Evolutionary conservation across 2,888 invertebrate species (phyloP).

Genomic region (Spisula solida): DNA sequence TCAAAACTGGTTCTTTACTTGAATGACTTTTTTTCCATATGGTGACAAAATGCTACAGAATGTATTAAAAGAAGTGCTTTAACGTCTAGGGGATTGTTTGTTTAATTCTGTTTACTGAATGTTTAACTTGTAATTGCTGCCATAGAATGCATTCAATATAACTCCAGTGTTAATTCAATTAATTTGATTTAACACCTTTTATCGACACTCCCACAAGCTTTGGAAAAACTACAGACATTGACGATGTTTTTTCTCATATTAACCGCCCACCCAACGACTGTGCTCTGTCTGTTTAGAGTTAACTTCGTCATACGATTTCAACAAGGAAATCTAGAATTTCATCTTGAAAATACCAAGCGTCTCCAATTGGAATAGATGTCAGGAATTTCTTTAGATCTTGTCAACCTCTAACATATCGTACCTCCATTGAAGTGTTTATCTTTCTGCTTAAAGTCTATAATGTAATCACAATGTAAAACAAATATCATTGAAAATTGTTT

Average conservation of each 20-base stretch:
- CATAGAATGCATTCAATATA: constrained; percentile 12
- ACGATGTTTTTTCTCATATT: not conserved
- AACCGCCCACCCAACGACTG: not conserved
- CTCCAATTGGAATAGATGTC: not conserved
- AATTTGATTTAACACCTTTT: constrained; percentile 29
- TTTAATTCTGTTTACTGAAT: constrained; percentile 38
- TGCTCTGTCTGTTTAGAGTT: not conserved
- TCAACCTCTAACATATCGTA: not conserved
- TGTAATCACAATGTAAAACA: not conserved
- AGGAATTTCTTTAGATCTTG: not conserved
- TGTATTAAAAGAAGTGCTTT: constrained; percentile 30
- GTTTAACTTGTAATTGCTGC: constrained; percentile 49
- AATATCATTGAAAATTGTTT: not conserved
- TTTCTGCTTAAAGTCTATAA: not conserved
- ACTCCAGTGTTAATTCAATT: constrained; percentile 40
- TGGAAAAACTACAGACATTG: constrained; percentile 12
- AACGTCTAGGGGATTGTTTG: constrained; percentile 17
- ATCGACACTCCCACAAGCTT: constrained; percentile 18
- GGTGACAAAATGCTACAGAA: constrained; percentile 28
- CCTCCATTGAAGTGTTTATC: not conserved
- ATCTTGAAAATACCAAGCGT: not conserved
- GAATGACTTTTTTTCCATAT: constrained; percentile 12
- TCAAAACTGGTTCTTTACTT: not conserved
- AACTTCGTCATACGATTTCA: not conserved
- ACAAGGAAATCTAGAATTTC: constrained; percentile 24